Conservation (phyloP, 1,140 invertebrate species). For the Lethrus apterus region DNA sequence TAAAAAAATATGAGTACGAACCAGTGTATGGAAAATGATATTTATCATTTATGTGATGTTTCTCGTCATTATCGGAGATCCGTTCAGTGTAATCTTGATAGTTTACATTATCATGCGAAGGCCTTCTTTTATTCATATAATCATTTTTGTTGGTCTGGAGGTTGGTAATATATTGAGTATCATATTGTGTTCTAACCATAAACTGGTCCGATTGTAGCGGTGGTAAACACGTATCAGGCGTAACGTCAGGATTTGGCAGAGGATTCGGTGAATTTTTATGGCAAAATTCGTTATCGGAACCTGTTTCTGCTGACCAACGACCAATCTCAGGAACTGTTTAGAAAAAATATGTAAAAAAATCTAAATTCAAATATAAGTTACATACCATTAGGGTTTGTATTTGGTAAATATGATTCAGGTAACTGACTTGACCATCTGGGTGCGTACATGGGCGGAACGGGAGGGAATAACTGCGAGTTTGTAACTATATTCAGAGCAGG, state of each 20-base stretch:
- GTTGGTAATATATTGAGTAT: conserved; percentile 50
- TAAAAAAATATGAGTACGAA: conserved; percentile 22
- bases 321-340: conserved; percentile 55
- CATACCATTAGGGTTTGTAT: conserved; percentile 42
- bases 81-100: conserved; percentile 53
- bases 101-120: conserved; percentile 48
- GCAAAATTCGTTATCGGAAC: conserved; percentile 63
- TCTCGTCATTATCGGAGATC: conserved; percentile 64
- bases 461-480: conserved; percentile 60
- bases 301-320: conserved; percentile 70
- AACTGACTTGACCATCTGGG: conserved; percentile 64
- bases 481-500: conserved; percentile 61
- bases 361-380: not conserved
- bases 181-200: conserved; percentile 41
- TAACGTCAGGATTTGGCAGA: conserved; percentile 63
- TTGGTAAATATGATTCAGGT: conserved; percentile 53
- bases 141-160: conserved; percentile 43
- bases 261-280: conserved; percentile 64
- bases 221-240: conserved; percentile 51
- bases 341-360: conserved; percentile 18
- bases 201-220: conserved; percentile 44
- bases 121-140: conserved; percentile 47
- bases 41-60: conserved; percentile 64
- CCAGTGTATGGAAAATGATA: conserved; percentile 70
- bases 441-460: conserved; percentile 62